These are phyloP conservation scores for Accipiter cooperii DNA, from an alignment of 2,113 vertebrate genomes.

Conservation along the genomic window DNA sequence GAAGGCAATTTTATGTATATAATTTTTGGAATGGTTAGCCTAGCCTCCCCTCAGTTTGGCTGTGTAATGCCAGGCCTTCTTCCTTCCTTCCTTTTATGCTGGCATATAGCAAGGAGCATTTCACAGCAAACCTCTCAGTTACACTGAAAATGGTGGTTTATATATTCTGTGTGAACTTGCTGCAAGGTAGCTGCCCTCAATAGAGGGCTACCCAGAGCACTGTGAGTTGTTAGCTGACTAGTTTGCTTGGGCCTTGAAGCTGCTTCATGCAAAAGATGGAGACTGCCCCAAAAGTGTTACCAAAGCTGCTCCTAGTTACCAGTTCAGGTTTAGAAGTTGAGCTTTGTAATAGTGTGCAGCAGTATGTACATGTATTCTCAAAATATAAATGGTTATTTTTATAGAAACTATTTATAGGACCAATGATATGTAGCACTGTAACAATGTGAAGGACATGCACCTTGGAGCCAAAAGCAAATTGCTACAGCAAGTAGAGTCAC, in stretches of 20 bases:
- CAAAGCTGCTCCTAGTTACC: not conserved
- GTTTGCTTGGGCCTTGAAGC: not conserved
- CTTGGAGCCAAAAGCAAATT: not conserved
- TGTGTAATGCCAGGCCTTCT: not conserved
- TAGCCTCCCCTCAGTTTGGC: not conserved
- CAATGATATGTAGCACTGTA: too few relatives aligned
- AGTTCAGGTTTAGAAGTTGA: not conserved
- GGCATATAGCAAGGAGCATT: not conserved
- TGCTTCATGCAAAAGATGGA: not conserved
- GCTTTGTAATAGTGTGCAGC: not conserved
- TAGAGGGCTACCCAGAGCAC: not conserved
- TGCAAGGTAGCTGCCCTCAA: not conserved
- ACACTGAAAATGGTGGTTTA: not conserved
- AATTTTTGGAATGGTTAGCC: not conserved
- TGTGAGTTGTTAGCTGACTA: not conserved
- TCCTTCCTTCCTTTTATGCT: not conserved
- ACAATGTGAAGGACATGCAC: not conserved
- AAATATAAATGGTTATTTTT: not conserved
- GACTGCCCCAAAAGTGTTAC: not conserved
- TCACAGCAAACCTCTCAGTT: not conserved
- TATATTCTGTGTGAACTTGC: not conserved
- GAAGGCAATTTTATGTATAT: not conserved
- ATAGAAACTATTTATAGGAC: not conserved
- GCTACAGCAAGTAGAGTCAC: not conserved
- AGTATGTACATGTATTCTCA: not conserved